Base-by-base conservation (phyloP, 53 echinoderm and acorn worm genomes). In the Holothuria leucospilota region DNA sequence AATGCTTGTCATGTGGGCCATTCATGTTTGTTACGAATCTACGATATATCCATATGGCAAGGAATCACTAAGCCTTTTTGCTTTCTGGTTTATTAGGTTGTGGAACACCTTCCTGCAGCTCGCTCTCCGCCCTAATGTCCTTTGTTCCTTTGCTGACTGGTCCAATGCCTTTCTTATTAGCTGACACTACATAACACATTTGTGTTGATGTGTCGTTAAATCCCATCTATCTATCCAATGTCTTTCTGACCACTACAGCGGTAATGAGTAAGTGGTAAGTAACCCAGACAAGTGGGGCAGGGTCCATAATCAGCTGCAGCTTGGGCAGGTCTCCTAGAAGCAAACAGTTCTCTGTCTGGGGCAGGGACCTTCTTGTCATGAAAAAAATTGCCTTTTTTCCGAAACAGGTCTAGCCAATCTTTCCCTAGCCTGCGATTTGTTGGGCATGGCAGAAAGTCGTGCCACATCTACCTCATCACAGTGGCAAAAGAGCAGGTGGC, bases 381-480 rank as follows among this genome's bases (percentile, higher is more conserved):
- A 38, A 1, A 27, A 69, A 26, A 69, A 29, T 69, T 29, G 27
- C 69, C 69, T 15, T 34, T 69, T 16, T 69, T 29, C 9, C 69
- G 27, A 9, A 69, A 15, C 29, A 30, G 69, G 26, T 69, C 69
- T 29, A 69, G 39, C 30, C 39, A 1, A 18, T 69, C n/a, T 28
- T 16, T 1, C 4, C 38, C 69, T 69, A 34, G 8, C 69, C 0
- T 12, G 6, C 34, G 18, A 34, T 20, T 29, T 56, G 59, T 25
- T 51, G n/a, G 68, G 51, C 73, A 85, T 51, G 51, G 86, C 70
- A 71, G 71, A 25, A 26, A 85, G 68, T 51, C 69, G 38, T 23
- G 70, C 40, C 15, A 85, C 72, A 29, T 72, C 74, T 20, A 23
- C 61, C 71, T 71, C 56, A 18, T 73, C 72, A 20, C 69, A 53